Conservation (phyloP, 2,113 vertebrate genomes). For the Cavia porcellus region DNA sequence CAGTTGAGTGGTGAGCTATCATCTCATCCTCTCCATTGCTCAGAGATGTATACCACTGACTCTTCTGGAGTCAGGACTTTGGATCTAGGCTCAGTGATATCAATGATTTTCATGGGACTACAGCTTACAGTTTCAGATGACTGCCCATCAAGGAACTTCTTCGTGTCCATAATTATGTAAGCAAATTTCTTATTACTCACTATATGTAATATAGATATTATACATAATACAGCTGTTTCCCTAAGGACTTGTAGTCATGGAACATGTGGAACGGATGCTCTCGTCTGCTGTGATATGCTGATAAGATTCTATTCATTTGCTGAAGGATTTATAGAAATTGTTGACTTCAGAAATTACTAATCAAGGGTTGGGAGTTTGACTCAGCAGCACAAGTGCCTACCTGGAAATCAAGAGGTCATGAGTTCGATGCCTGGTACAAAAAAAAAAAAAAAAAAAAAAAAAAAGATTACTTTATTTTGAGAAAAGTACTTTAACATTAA, state of each 20-base stretch:
- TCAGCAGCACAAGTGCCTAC: too few relatives aligned
- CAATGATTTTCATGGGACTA: not conserved
- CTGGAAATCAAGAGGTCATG: too few relatives aligned
- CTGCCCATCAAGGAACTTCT: not conserved
- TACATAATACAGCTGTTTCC: not conserved
- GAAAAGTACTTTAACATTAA: not conserved
- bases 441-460: too few relatives aligned
- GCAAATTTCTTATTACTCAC: not conserved
- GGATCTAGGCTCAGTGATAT: not conserved
- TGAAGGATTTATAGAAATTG: not conserved
- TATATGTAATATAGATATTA: too few relatives aligned
- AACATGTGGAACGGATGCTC: rapidly evolving
- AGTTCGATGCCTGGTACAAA: too few relatives aligned
- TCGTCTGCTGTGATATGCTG: rapidly evolving
- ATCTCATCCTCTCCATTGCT: not conserved
- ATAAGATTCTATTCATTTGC: too few relatives aligned
- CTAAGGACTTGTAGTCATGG: rapidly evolving
- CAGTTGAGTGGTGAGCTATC: not conserved
- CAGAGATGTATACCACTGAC: not conserved
- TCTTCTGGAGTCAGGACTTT: not conserved
- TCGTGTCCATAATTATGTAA: too few relatives aligned
- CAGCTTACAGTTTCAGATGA: not conserved
- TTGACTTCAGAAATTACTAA: not conserved
- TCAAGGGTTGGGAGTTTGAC: too few relatives aligned
- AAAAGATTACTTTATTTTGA: not conserved